Evolutionary conservation across 2,113 vertebrate species (phyloP), one percentile per base, ranked within the genome.

Genomic region (Apteryx owenii): DNA sequence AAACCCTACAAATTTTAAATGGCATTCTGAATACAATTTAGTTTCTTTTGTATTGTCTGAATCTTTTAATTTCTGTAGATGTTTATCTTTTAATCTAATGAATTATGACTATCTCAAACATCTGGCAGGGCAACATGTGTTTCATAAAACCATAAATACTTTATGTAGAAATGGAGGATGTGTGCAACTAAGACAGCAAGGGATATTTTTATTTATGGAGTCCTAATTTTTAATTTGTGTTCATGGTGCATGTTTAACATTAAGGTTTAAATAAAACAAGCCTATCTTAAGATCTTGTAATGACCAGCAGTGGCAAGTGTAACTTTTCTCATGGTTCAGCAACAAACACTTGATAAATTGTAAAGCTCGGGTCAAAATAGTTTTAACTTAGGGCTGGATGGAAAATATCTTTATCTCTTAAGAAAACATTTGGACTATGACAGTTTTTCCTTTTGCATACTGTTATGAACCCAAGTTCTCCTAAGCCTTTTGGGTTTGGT

Each of bases 111-210:
- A 83, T 7, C 71, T 76, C 64, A 89, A 80, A 77, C 50, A 70
- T 48, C 60, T 85, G 50, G 78, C 38, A 72, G 62, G 38, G 18
- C n/a, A 88, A 76, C n/a, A 5, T 61, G 31, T 25, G 31, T 22
- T 84, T 62, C 81, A 25, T 38, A 81, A 90, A 92, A 64, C 50
- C 20, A 56, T 75, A 85, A 89, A 90, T 90, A 92, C 76, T 84
- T 84, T 70, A 84, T 20, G 54, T 72, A 18, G 79, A 48, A 76
- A 89, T 79, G 48, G n/a, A 85, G 53, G 11, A n/a, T 7, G 33
- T 61, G 48, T 95, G 33, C 81, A 93, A 76, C 46, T 88, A 64
- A 92, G 65, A 58, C 56, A 64, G 31, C 50, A 72, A 66, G 73
- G 58, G 84, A 60, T 93, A 65, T 53, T 87, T 90, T 60, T 60